Percentiles rank a stretch among this genome's conserved stretches.
Evolutionary conservation across 2,113 vertebrate species (phyloP).

Genomic region (Uropsilus gracilis): DNA sequence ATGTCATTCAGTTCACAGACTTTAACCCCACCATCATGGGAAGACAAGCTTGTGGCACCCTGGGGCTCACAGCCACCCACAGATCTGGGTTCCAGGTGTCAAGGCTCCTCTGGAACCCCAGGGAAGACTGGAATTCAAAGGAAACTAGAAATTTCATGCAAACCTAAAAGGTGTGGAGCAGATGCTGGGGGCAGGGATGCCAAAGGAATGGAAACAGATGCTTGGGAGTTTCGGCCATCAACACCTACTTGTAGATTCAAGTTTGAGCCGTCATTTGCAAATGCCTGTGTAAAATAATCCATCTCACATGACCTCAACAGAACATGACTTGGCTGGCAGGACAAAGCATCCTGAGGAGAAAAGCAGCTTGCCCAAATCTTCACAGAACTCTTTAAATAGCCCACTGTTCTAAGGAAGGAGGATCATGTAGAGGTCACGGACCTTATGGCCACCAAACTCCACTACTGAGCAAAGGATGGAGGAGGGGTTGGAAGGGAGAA

Average conservation of each 20-base stretch:
- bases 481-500: not conserved
- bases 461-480: not conserved
- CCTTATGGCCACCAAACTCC: not conserved
- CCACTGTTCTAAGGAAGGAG: not conserved
- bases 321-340: slow-evolving; percentile 49
- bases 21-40: rapidly evolving
- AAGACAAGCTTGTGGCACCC: not conserved
- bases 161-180: slow-evolving; percentile 1
- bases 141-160: not conserved
- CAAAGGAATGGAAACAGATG: slow-evolving; percentile 20
- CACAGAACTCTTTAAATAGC: not conserved
- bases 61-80: not conserved
- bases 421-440: no score
- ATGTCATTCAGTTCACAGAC: not conserved
- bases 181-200: not conserved
- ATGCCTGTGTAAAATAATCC: slow-evolving; percentile 57
- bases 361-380: not conserved
- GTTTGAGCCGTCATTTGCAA: slow-evolving; percentile 52
- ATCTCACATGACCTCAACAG: not conserved
- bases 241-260: slow-evolving; percentile 53
- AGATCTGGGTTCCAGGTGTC: rapidly evolving
- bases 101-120: not conserved
- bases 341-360: slow-evolving; percentile 14
- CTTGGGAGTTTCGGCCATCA: slow-evolving; percentile 21
- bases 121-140: not conserved